Evolutionary conservation across 2,113 vertebrate species (phyloP).

Genomic region (western clawed frog (Xenopus tropicalis)): UCB_Xtro_10.0 CM004448.2:31562001-31562500

Average conservation of each 20-base stretch:
- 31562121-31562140: no score
- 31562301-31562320: constrained; percentile 83
- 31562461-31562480: no score
- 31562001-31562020: no score
- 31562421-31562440: not conserved
- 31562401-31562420: not conserved
- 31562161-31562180: no score
- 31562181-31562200: constrained; percentile 1
- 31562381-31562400: constrained; percentile 45
- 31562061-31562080: no score
- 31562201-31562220: constrained; percentile 61
- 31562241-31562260: constrained; percentile 59
- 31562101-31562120: no score
- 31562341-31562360: constrained; percentile 78
- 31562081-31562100: no score
- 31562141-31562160: no score
- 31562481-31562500: no score
- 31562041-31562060: no score
- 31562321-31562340: constrained; percentile 81
- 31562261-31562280: constrained; percentile 71
- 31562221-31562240: constrained; percentile 56
- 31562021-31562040: no score
- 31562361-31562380: constrained; percentile 79
- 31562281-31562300: constrained; percentile 81
- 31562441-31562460: no score